phyloP scores from a whole-genome alignment of 2,888 invertebrate species.

The Catocala sponsa region DNA sequence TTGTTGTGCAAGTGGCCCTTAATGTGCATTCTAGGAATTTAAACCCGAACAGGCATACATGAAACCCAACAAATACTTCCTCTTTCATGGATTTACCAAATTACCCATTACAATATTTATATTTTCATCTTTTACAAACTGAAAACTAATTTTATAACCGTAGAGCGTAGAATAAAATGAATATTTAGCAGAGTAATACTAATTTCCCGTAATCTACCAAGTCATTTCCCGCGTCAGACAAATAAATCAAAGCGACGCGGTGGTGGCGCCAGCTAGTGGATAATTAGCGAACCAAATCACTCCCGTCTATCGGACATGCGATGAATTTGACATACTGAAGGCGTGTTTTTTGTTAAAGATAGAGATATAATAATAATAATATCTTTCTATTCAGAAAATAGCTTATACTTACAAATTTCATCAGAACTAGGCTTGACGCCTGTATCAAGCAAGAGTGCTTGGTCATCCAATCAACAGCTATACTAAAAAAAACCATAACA shows the following conservation, averaged over 20 bases:
- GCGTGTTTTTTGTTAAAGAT: neutral
- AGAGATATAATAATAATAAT: too few relatives aligned
- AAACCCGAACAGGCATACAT: too few relatives aligned
- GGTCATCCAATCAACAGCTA: too few relatives aligned
- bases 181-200: constrained; percentile 12
- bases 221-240: constrained; percentile 2
- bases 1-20: too few relatives aligned
- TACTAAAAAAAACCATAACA: too few relatives aligned
- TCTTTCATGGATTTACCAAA: too few relatives aligned
- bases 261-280: constrained; percentile 23
- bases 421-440: too few relatives aligned
- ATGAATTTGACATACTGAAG: constrained; percentile 5
- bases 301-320: constrained; percentile 28
- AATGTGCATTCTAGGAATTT: too few relatives aligned
- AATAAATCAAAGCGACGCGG: constrained; percentile 40
- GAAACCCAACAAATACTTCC: too few relatives aligned
- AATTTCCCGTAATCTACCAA: constrained; percentile 26
- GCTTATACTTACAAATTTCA: too few relatives aligned
- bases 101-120: neutral
- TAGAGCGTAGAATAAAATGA: constrained; percentile 6
- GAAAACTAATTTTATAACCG: neutral
- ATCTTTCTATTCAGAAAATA: too few relatives aligned
- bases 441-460: too few relatives aligned
- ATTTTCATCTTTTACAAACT: neutral
- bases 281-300: constrained; percentile 52